Base-by-base conservation (phyloP, 2,113 vertebrate species). In the Crotalus tigris region DNA sequence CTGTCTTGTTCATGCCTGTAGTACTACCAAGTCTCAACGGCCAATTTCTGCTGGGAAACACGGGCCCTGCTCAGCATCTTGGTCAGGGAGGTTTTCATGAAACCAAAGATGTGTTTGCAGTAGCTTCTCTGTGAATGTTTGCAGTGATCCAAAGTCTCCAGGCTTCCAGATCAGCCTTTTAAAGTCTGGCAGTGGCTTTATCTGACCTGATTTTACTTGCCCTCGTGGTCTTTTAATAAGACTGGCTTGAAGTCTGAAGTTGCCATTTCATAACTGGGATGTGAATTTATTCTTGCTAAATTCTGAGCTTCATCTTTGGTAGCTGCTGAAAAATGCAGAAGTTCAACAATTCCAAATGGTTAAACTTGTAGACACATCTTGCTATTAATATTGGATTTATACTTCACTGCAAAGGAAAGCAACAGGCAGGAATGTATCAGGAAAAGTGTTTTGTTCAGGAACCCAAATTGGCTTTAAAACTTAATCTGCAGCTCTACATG, bases 401-500 rank as follows among this genome's bases (percentile, higher is more conserved):
- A 90, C 49, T 53, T 93, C 57, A 90, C 57, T 0, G 7, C 2
- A 8, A 0, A 0, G 89, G 81, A 86, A 93, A 89, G 57, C 55
- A 51, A 91, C 88, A 59, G 53, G 90, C 26, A 49, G 90, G 64
- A 24, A 1, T 0, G 11, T 0, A 0, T 69, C 0, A n/a, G 59
- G 59, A 33, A 91, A 44, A 5, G 13, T 24, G 24, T 87, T 91
- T 92, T 6, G 26, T 57, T 54, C n/a, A 5, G 0, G 33, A 0
- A 46, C 6, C 87, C 24, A 0, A 75, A 58, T 87, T 57, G 0
- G 58, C 33, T 92, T 33, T 17, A 19, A 0, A 0, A 12, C 33
- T 61, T 87, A 19, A 87, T 54, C 0, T 1, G 53, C 1, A 4
- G 69, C 69, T 21, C 23, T 17, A 26, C 9, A 3, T 85, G 39